Base-by-base conservation (phyloP, 37 sponge, comb jelly and placozoan genomes). In the Chondrosia reniformis region DNA sequence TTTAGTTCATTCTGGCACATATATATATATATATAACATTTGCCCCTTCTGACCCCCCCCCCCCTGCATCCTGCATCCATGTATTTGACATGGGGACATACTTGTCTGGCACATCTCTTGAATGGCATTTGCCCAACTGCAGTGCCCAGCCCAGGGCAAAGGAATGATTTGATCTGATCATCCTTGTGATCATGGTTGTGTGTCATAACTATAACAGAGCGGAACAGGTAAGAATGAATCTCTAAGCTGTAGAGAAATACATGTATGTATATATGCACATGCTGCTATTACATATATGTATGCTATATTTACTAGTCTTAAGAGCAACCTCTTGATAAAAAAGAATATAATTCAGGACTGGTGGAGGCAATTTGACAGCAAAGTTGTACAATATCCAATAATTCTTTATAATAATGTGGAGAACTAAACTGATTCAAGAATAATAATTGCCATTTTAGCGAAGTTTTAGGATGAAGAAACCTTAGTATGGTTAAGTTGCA, bases 101-200 rank as follows among this genome's bases (percentile, higher is more conserved):
- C 83, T 63, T 91, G 92, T 55, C 64, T 38, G 28, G 92, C 92
- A 83, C 79, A 80, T 45, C 80, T 87, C 41, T 66, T 24, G 45
- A 55, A 84, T 2, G 92, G 88, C 92, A 91, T 91, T 52, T 78
- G 76, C 0, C 92, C 92, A 2, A 91, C 92, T 27, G 87, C 87
- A 24, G 92, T 91, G 3, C 92, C 87, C 58, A 91, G 79, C 12
- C 92, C 92, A 15, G 92, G 92, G 52, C 92, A 91, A 32, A 91
- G 76, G 30, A 91, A 74, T 13, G 63, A 38, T 33, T 43, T 75
- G 28, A 91, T 91, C 19, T 57, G 81, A 27, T 80, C 72, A 28
- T 40, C 31, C 1, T 77, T 74, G 31, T 67, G 41, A 57, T 49
- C 45, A 5, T 9, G 8, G 37, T 86, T 88, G 76, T 84, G 80